Percentiles rank a stretch among this genome's conserved stretches.
phyloP scores from a whole-genome alignment of 2,113 vertebrate species.

The Calypte anna region DNA sequence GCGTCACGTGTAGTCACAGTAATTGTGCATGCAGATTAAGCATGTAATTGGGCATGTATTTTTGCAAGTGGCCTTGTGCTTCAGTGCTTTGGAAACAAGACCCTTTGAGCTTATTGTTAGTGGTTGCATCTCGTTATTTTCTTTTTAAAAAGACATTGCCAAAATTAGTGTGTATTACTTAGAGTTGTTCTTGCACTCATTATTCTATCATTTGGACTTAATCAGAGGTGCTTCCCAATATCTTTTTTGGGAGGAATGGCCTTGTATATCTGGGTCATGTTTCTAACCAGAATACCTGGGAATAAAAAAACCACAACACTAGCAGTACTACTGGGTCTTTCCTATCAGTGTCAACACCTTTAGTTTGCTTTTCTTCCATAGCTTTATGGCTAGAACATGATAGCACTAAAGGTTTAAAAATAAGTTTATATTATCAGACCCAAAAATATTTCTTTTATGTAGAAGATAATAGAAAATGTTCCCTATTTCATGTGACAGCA shows the following conservation, averaged over 20 bases:
- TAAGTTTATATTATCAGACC: neutral
- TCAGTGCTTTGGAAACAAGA: neutral
- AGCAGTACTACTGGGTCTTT: neutral
- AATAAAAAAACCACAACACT: neutral
- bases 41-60: constrained; percentile 9
- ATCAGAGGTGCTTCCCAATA: neutral
- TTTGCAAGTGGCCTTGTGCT: constrained; percentile 6
- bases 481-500: neutral
- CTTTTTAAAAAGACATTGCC: neutral
- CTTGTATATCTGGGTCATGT: neutral
- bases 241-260: neutral
- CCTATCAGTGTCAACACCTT: neutral
- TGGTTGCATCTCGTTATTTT: neutral
- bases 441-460: neutral
- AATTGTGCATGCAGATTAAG: constrained; percentile 17
- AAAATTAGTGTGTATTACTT: neutral
- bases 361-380: neutral
- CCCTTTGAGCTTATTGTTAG: neutral
- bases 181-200: neutral
- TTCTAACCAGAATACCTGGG: neutral
- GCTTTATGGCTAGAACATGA: neutral
- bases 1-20: neutral
- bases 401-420: neutral
- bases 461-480: neutral
- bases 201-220: neutral